Conservation (phyloP, 2,797 vertebrate species). For the Thaleichthys pacificus region DNA sequence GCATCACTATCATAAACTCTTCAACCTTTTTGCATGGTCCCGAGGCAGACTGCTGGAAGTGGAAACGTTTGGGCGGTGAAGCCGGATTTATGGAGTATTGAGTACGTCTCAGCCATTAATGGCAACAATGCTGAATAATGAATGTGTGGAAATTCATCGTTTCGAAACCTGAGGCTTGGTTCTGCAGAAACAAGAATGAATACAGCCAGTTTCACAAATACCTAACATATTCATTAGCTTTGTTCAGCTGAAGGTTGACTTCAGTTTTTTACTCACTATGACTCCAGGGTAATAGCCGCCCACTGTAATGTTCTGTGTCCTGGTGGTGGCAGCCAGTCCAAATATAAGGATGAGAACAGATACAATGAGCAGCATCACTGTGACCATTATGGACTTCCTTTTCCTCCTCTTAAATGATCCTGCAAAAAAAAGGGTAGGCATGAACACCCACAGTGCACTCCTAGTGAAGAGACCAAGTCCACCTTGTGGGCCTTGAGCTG, state of each 20-base stretch:
- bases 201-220: not conserved
- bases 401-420: slow-evolving; percentile 96
- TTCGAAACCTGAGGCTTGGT: not conserved
- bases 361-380: slow-evolving; percentile 90
- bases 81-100: slow-evolving; percentile 42
- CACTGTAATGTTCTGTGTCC: slow-evolving; percentile 97
- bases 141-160: slow-evolving; percentile 50
- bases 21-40: not conserved
- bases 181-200: not conserved
- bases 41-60: slow-evolving; percentile 37
- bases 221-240: not conserved
- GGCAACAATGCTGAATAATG: slow-evolving; percentile 68
- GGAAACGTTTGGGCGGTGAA: slow-evolving; percentile 18
- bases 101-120: slow-evolving; percentile 52
- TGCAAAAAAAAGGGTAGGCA: slow-evolving; percentile 43
- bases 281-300: slow-evolving; percentile 97
- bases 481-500: not conserved
- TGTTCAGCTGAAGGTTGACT: no score
- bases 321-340: slow-evolving; percentile 93
- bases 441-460: not conserved
- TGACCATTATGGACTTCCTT: slow-evolving; percentile 94
- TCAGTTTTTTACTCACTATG: slow-evolving; percentile 86
- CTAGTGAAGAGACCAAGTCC: not conserved
- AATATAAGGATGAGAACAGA: slow-evolving; percentile 94
- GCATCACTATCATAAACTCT: not conserved